Base-by-base conservation (phyloP, 2,113 vertebrate genomes). In the Canis aureus region DNA sequence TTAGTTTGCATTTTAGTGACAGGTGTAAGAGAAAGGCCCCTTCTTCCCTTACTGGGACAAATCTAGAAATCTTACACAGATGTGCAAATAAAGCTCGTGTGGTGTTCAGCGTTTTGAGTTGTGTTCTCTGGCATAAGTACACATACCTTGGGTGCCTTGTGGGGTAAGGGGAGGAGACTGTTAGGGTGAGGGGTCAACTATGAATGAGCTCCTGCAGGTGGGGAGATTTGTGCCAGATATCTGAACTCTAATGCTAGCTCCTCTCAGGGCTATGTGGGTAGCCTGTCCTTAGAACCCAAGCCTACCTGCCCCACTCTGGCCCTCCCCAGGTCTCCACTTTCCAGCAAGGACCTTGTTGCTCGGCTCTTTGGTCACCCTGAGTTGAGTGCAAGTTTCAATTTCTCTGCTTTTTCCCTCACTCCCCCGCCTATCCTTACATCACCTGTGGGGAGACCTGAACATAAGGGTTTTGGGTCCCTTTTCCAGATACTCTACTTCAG, bases 51-150 rank as follows among this genome's bases (percentile, higher is more conserved):
- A 55, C 2, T 22, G 69, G 27, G 17, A 66, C 32, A 25, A 35
- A 64, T 69, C 55, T 57, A 55, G 71, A 60, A 51, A 9, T 32
- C 8, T 51, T 51, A 8, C 20, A 4, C 29, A 60, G 35, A 35
- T 78, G 49, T 91, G 38, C 5, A 69, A 92, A 93, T 97, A 97
- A 98, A 98, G 22, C 7, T 27, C 15, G 15, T 81, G 2, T 16
- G 60, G 16, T n/a, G 4, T 84, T 90, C 29, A 38, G 43, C 1
- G 7, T 71, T 43, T 6, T 11, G 35, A 84, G 8, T 49, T 78
- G 43, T 83, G 27, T 92, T 85, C 89, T 93, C 38, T 78, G 43
- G 27, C 25, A n/a, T 89, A 43, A 13, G n/a, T 27, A 38, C 8
- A 57, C 3, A 15, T 43, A 19, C 16, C 0, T 27, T 78, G 17